Evolutionary conservation across 1,140 invertebrate genomes (phyloP), one percentile per base, ranked within the genome.

Genomic region (Solenopsis fugax): DNA sequence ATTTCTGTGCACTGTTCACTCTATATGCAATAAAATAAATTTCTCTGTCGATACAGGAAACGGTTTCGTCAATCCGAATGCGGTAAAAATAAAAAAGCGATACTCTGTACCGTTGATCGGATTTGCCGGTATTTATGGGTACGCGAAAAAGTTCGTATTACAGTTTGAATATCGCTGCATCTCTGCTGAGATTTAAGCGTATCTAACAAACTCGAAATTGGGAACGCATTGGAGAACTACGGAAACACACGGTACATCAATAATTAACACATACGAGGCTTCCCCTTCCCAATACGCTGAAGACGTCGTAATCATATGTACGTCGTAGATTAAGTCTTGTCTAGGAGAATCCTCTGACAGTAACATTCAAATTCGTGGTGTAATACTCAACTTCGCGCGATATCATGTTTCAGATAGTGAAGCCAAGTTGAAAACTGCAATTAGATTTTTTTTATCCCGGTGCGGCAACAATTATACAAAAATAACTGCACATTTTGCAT

Each of bases 231-330:
- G 37, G 80, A 41, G 54, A 73, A 37, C 48, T 48, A 6, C 41
- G 54, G 69, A 50, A 75, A 84, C 54, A 41, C 69, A 50, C 16
- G 18, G 21, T 34, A n/a, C 54, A 60, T 73, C 80, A 84, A 75
- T 84, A 60, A 73, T 84, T 73, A 84, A 73, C 69, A 18, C n/a
- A n/a, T 50, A 21, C 10, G 34, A n/a, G 34, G 16, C 69, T 37
- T 29, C 21, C 29, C 52, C 64, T 45, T 69, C 29, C 29, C n/a
- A n/a, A n/a, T 80, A 29, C 52, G 34, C 21, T 16, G 67, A 84
- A 73, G 54, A 84, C 13, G 2, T 29, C 16, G 18, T 48, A 48
- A 58, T 60, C 29, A 50, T n/a, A 41, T 73, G 56, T 37, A 52
- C n/a, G 54, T 37, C 18, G 13, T 18, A 9, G 13, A 71, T 81